Percentiles rank a stretch among this genome's conserved stretches.
phyloP scores from a whole-genome alignment of 2,113 vertebrate genomes.

The Hemiscyllium ocellatum region DNA sequence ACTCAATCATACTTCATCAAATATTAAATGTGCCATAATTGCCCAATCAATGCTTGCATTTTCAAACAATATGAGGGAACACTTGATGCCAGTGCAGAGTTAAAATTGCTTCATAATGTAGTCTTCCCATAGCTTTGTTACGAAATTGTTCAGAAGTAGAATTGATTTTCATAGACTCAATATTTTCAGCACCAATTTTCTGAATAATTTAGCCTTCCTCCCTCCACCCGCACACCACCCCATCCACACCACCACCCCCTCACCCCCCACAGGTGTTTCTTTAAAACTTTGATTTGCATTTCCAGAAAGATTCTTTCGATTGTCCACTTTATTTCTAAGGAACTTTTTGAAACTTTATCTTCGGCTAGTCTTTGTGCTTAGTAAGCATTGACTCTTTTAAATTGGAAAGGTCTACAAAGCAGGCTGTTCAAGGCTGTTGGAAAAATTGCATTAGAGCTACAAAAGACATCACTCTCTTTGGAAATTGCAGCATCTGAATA shows the following conservation, averaged over 20 bases:
- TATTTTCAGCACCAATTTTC: not conserved
- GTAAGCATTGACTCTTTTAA: not conserved
- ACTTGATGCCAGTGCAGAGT: not conserved
- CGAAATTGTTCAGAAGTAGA: not conserved
- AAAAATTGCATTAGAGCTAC: not conserved
- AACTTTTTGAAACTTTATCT: not conserved
- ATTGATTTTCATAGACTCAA: conserved; percentile 11
- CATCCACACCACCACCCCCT: too few species aligned
- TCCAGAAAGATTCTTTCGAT: not conserved
- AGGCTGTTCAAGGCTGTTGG: not conserved
- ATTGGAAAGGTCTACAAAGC: not conserved
- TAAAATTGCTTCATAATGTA: not conserved
- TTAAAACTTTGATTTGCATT: not conserved
- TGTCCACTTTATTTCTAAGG: not conserved
- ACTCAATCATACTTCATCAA: not conserved
- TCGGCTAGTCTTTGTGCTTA: not conserved
- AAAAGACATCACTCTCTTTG: not conserved
- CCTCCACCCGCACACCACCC: too few species aligned
- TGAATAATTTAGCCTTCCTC: not conserved
- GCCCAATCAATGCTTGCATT: not conserved
- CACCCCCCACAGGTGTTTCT: not conserved
- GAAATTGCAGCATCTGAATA: not conserved
- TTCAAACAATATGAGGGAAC: not conserved
- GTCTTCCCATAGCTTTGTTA: not conserved
- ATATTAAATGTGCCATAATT: not conserved